Evolutionary conservation across 2,113 vertebrate species (phyloP), one percentile per base, ranked within the genome.

Genomic region (Castor canadensis): DNA sequence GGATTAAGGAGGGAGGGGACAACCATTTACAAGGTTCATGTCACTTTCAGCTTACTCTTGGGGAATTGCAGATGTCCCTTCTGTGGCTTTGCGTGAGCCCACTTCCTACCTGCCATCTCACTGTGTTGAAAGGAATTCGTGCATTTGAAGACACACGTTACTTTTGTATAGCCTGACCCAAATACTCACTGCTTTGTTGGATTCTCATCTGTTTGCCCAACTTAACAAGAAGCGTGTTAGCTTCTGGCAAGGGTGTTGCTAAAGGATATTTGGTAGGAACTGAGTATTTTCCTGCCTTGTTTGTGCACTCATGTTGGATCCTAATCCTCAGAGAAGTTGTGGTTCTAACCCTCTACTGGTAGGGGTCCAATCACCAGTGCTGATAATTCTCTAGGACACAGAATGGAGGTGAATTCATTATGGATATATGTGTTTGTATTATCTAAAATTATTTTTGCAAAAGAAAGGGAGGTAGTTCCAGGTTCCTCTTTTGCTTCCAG

Each of bases 361-460:
- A 49, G 43, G 45, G 76, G 5, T 80, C 22, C 86, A n/a, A 54
- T 73, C 12, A 81, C 66, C 58, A 67, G 26, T 71, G 77, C 92
- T 89, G 47, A 12, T 85, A 62, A 85, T 75, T 66, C 19, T 20
- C 6, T 58, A 69, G 7, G 64, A 24, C 15, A 90, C 72, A 67
- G 26, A 69, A 72, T 43, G 5, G 45, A 76, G 84, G 40, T 43
- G n/a, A 80, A 87, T 87, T 69, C n/a, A 40, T 83, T 82, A 49
- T 75, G 62, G 38, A 17, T 80, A 16, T 47, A 38, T 52, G 67
- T 91, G 69, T 60, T 93, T 76, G 47, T 80, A 80, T 62, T 45
- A 83, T 58, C 60, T 66, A 89, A 60, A 77, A 79, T 86, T 85
- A 38, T 58, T 96, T 87, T 92, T 93, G 19, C 38, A 47, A 32